Evolutionary conservation across 2,888 invertebrate genomes (phyloP), one percentile per base, ranked within the genome.

Genomic region (Oscheius sp.): DNA sequence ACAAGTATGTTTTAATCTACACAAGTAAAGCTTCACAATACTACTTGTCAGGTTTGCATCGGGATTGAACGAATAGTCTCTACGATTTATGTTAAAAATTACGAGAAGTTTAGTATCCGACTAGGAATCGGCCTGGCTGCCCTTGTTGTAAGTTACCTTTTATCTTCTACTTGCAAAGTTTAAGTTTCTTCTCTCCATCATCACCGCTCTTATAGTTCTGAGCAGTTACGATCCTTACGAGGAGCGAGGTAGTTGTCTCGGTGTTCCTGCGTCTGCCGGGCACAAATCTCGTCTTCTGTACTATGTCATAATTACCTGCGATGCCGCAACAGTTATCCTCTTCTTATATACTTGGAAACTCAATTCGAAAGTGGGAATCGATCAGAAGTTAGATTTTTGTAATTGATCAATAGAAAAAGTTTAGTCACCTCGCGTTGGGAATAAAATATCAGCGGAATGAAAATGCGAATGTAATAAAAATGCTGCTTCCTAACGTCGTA

Each of bases 301-400:
- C 42, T 60, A 60, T 33, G 59, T 60, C 1, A 60, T 60, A 5
- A 60, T 60, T 10, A 35, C 42, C 35, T 60, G 59, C n/a, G 59
- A 60, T 33, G n/a, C 32, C 32, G 55, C 32, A 55, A 55, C 55
- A 9, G 32, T 55, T 9, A 32, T 32, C 2, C 55, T 55, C 21
- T 55, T 55, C 55, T 32, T 13, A 1, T 21, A 29, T 55, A 29
- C 55, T 2, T 32, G 21, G 29, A 55, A 32, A 32, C n/a, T 55
- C n/a, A 55, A 55, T 55, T 21, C 55, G 32, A 13, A 21, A 21
- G 29, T 29, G 29, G 21, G 9, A 21, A 32, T n/a, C 13, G 53
- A 21, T 21, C n/a, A 51, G 11, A 21, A 21, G 53, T 51, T 13
- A 10, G 53, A 13, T 7, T 51, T 51, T 10, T 10, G 3, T n/a